These are phyloP conservation scores for Cylas formicarius DNA, from an alignment of 1,140 invertebrate genomes.

Conservation along the genomic window DNA sequence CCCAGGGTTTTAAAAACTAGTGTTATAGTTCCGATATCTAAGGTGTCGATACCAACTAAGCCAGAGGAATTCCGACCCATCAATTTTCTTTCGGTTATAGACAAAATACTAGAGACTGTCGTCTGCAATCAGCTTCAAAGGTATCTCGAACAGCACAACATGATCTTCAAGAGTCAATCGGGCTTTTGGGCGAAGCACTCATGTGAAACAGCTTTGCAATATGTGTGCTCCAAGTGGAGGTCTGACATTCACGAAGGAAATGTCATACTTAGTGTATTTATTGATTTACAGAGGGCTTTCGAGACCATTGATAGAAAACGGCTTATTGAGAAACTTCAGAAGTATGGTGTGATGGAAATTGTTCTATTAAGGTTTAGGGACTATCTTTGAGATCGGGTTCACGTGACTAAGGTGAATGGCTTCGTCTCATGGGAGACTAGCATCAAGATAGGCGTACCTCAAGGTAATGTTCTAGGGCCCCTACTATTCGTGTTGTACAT, in stretches of 20 bases:
- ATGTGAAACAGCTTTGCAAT: conserved; percentile 12
- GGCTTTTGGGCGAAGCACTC: conserved; percentile 13
- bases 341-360: not conserved
- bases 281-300: conserved; percentile 7
- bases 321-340: conserved; percentile 4
- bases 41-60: conserved; percentile 12
- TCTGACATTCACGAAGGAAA: conserved; percentile 3
- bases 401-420: conserved; percentile 3
- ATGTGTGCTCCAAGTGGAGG: conserved; percentile 5
- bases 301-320: conserved; percentile 7
- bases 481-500: conserved; percentile 6
- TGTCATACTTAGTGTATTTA: conserved; percentile 1
- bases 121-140: conserved; percentile 2
- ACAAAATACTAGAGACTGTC: conserved; percentile 16
- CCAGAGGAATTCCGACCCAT: conserved; percentile 13
- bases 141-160: conserved; percentile 6
- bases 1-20: conserved; percentile 10
- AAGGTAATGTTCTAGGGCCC: conserved; percentile 7
- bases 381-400: not conserved
- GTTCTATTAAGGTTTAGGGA: conserved; percentile 3
- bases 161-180: conserved; percentile 11
- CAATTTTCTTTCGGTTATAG: conserved; percentile 8
- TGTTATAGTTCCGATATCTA: conserved; percentile 13
- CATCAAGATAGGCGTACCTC: conserved; percentile 2
- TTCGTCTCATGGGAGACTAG: not conserved